Percentiles rank a stretch among this genome's conserved stretches.
Evolutionary conservation across 2,113 vertebrate species (phyloP).

Genomic region (Lepus timidus): DNA sequence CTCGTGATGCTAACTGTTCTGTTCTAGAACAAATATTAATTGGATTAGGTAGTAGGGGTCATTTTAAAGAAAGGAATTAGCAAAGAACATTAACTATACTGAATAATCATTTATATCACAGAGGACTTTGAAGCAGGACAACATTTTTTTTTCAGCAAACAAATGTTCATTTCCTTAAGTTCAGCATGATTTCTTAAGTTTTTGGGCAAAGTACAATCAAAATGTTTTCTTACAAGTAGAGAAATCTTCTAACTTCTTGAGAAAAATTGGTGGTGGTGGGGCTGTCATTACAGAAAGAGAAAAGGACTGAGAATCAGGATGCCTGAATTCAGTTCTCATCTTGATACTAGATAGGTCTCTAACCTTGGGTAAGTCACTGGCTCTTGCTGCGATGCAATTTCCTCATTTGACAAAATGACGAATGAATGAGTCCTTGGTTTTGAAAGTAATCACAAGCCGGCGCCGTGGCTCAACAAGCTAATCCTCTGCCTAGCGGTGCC

Average conservation of each 20-base stretch:
- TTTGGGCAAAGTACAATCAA: neutral
- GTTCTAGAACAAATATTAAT: constrained; percentile 5
- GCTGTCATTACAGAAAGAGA: too few relatives aligned
- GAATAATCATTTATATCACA: neutral
- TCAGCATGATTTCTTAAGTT: neutral
- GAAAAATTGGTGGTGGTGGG: neutral
- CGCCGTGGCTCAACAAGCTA: too few relatives aligned
- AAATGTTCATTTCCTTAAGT: constrained; percentile 6
- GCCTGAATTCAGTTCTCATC: neutral
- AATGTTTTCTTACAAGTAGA: constrained; percentile 34
- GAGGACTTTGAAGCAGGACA: neutral
- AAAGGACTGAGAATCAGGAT: neutral
- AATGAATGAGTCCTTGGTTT: neutral
- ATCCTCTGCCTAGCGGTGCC: too few relatives aligned
- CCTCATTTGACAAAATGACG: neutral
- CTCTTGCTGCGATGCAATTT: neutral
- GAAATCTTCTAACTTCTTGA: neutral
- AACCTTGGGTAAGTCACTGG: neutral
- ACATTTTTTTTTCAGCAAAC: neutral
- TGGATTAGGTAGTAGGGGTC: neutral
- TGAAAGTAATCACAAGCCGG: neutral
- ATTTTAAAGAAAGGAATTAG: neutral
- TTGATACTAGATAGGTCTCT: neutral
- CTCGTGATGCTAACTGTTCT: neutral
- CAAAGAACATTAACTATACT: neutral